phyloP scores from a whole-genome alignment of 2,113 vertebrate species.

The Ascaphus truei region DNA sequence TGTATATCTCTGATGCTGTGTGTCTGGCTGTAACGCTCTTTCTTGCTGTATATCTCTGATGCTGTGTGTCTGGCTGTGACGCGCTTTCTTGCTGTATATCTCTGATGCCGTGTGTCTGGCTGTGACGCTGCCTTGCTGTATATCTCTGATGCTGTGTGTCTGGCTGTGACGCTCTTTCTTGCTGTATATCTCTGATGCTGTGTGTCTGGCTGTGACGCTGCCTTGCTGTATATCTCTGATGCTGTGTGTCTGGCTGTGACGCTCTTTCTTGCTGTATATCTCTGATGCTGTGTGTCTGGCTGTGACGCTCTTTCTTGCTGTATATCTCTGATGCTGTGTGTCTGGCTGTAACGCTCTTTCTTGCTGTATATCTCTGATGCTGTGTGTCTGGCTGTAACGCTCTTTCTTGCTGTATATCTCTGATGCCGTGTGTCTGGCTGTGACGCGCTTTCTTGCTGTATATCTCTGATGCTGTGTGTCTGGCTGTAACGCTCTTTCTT shows the following conservation, averaged over 20 bases:
- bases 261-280: background rate
- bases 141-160: background rate
- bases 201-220: background rate
- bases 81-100: background rate
- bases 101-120: background rate
- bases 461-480: background rate
- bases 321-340: background rate
- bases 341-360: background rate
- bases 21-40: background rate
- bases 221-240: background rate
- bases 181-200: background rate
- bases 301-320: background rate
- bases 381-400: background rate
- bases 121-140: background rate
- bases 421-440: background rate
- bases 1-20: background rate
- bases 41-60: background rate
- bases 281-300: background rate
- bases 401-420: background rate
- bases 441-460: background rate
- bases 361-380: background rate
- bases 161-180: background rate
- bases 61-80: background rate
- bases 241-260: background rate
- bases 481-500: background rate